Percentiles rank a stretch among this genome's conserved stretches.
phyloP scores from a whole-genome alignment of 2,888 invertebrate species.

The Baccha elongata region DNA sequence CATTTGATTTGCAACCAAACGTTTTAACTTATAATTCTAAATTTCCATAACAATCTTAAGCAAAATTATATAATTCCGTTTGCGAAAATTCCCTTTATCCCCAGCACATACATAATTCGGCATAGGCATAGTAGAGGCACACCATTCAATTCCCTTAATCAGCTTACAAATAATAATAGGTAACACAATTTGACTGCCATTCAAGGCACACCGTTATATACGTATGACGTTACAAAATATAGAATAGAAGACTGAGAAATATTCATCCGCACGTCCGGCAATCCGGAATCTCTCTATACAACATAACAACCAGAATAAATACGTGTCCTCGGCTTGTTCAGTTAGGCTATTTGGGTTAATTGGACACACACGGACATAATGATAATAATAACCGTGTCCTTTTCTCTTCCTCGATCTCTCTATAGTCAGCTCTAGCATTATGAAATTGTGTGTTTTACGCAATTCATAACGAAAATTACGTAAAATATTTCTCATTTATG shows the following conservation, averaged over 20 bases:
- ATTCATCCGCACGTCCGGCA: neutral
- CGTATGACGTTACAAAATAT: neutral
- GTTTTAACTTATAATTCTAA: constrained; percentile 15
- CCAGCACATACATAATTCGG: neutral
- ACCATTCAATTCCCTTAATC: constrained; percentile 30
- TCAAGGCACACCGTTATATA: neutral
- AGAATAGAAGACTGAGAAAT: neutral
- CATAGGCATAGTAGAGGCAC: constrained; percentile 6
- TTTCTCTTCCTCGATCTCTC: neutral
- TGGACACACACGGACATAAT: constrained; percentile 35
- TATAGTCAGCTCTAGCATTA: neutral
- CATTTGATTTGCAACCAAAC: constrained; percentile 10
- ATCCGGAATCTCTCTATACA: neutral
- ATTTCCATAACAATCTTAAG: constrained; percentile 25
- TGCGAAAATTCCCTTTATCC: constrained; percentile 4
- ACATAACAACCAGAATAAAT: constrained; percentile 17
- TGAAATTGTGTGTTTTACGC: constrained; percentile 5
- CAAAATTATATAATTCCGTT: constrained; percentile 28
- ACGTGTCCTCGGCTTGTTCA: constrained; percentile 22
- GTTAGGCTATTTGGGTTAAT: constrained; percentile 28
- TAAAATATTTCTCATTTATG: constrained; percentile 27
- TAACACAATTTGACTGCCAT: constrained; percentile 22
- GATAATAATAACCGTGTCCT: constrained; percentile 11
- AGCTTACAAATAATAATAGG: constrained; percentile 35
- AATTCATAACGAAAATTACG: constrained; percentile 11